A percentile compares a stretch with the other conserved stretches of the same genome.
phyloP scores from a whole-genome alignment of 2,888 invertebrate species.

The Matsumyia berberina region DNA sequence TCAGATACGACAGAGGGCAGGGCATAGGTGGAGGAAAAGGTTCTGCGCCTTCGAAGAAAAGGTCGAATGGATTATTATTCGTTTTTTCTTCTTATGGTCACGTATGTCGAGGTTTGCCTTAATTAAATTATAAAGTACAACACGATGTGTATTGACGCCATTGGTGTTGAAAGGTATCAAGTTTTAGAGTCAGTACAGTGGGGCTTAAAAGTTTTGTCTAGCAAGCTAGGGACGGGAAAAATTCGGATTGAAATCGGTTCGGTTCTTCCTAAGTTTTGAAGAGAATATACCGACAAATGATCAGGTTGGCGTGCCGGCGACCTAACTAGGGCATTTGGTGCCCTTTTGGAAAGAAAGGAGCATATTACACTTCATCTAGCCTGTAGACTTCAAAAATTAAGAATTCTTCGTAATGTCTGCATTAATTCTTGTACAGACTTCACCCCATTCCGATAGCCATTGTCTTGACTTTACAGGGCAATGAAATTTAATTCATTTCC shows the following conservation, averaged over 20 bases:
- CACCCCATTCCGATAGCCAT: background rate
- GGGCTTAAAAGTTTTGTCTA: background rate
- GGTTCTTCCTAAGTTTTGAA: too few relatives aligned
- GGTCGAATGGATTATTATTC: constrained; percentile 17
- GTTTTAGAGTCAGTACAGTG: constrained; percentile 24
- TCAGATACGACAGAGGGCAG: constrained; percentile 7
- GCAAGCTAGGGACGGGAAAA: too few relatives aligned
- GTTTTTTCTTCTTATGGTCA: constrained; percentile 15
- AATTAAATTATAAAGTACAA: constrained; percentile 55
- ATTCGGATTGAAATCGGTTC: too few relatives aligned
- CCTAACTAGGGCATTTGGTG: too few relatives aligned
- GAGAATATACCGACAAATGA: too few relatives aligned
- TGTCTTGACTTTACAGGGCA: background rate
- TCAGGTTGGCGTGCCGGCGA: too few relatives aligned
- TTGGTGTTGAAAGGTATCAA: constrained; percentile 6
- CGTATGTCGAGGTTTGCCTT: constrained; percentile 28
- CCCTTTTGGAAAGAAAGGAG: too few relatives aligned
- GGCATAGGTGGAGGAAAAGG: background rate
- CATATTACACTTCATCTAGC: too few relatives aligned
- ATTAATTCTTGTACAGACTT: too few relatives aligned
- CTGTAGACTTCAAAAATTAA: too few relatives aligned
- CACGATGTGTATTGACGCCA: constrained; percentile 40
- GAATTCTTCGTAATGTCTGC: too few relatives aligned
- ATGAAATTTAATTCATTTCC: constrained; percentile 19
- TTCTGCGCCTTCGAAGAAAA: constrained; percentile 22